Conservation (phyloP, 2,797 vertebrate species). For the Syndactyla subalaris region DNA sequence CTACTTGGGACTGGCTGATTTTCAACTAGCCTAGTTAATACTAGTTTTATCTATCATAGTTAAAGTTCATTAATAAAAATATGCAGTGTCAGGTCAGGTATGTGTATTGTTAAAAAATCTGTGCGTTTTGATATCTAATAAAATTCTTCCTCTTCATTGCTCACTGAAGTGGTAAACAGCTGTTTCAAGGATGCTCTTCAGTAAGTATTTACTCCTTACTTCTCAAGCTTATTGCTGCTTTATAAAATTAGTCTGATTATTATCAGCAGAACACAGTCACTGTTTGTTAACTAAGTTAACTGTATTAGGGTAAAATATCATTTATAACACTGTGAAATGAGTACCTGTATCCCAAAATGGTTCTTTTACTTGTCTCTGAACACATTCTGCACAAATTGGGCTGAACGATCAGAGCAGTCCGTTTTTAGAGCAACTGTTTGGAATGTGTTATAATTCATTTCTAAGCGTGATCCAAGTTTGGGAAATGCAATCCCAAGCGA, state of each 20-base stretch:
- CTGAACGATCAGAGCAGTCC: neutral
- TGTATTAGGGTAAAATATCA: neutral
- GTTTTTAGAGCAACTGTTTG: neutral
- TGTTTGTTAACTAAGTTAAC: slow-evolving; percentile 1
- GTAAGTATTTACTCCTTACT: neutral
- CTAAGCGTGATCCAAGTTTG: neutral
- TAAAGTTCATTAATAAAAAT: neutral
- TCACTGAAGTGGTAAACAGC: neutral
- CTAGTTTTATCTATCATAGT: neutral
- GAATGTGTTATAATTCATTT: neutral
- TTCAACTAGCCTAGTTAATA: neutral
- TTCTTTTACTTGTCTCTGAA: neutral
- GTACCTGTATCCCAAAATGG: neutral
- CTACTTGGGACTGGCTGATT: neutral
- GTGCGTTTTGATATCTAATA: accelerated
- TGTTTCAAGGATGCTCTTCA: neutral
- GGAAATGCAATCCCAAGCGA: neutral
- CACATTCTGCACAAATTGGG: neutral
- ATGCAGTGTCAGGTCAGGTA: neutral
- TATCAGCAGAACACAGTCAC: neutral
- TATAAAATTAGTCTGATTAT: neutral
- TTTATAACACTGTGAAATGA: neutral
- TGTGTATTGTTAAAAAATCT: neutral
- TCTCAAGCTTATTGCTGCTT: neutral
- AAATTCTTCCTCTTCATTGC: neutral